Base-by-base conservation (phyloP, 2,888 invertebrate species). In the Pammene fasciana region DNA sequence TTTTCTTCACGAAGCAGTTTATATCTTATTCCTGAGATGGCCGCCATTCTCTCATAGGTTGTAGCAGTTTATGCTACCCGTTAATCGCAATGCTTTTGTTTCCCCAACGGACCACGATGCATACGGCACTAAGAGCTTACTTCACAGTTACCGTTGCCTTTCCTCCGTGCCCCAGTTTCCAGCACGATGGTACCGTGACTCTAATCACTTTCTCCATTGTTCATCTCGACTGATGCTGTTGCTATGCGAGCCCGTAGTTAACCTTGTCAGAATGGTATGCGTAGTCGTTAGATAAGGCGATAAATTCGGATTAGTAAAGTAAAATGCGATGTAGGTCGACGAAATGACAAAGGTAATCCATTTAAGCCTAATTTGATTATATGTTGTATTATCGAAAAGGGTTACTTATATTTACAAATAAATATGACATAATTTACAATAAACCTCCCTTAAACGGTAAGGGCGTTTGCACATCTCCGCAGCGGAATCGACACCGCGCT, bases 201-300 rank as follows among this genome's bases (percentile, higher is more conserved):
- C 64, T 56, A 48, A 64, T 68, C 68, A 68, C 68, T 68, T 68
- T 68, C 68, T n/a, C 68, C 64, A 68, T 68, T 68, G 68, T 68
- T 52, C 13, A 52, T 65, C 64, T 56, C 26, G 55, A 18, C 36
- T 36, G 26, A 16, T 9, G 14, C 52, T 67, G 64, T 68, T 65
- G 57, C 62, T 64, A 57, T 48, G 61, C 26, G 26, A 26, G 9
- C 34, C 43, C 26, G 14, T 36, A 11, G 36, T 36, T 61, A 61
- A 48, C 61, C 61, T 61, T 61, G 61, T 50, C 55, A 26, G 4
- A 26, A 26, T 26, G 26, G 26, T 26, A 26, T 26, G 26, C 26
- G 26, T 26, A 50, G 50, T 11, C 9, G 16, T 48, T n/a, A 18
- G 11, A 18, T 10, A 10, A 16, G 1, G 18, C 11, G 11, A 18